Evolutionary conservation across 2,797 vertebrate species (phyloP).

Genomic region (Threskiornis aethiopicus): DNA sequence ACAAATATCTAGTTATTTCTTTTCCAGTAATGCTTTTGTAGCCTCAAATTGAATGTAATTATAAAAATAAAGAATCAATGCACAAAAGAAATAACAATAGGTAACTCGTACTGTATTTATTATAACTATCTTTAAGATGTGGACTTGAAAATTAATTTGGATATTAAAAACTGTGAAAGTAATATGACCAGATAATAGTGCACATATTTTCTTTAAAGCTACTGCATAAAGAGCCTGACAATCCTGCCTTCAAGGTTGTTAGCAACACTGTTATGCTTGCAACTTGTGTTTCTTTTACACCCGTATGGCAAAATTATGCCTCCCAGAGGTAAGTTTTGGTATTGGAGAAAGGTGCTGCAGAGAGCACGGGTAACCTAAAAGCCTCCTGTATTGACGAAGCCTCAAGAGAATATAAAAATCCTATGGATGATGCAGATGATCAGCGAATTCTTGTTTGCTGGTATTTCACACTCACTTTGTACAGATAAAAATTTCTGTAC

Average conservation of each 20-base stretch:
- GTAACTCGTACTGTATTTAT: neutral
- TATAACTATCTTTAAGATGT: neutral
- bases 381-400: neutral
- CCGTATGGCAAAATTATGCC: slow-evolving; percentile 42
- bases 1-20: slow-evolving; percentile 10
- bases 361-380: neutral
- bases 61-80: slow-evolving; percentile 14
- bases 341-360: neutral
- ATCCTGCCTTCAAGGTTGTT: neutral
- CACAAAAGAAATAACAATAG: slow-evolving; percentile 1
- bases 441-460: neutral
- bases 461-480: neutral
- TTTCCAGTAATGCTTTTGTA: slow-evolving; percentile 25
- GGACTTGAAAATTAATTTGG: neutral
- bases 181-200: neutral
- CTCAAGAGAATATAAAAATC: neutral
- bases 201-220: neutral
- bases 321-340: slow-evolving; percentile 39
- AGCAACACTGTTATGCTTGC: neutral
- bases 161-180: neutral
- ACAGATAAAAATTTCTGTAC: neutral
- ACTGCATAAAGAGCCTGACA: neutral
- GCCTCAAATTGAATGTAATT: slow-evolving; percentile 12
- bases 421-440: neutral
- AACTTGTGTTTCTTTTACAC: neutral